A percentile compares a stretch with the other conserved stretches of the same genome.
Conservation (phyloP, 2,113 vertebrate genomes). For the Onychorhynchus coronatus region DNA sequence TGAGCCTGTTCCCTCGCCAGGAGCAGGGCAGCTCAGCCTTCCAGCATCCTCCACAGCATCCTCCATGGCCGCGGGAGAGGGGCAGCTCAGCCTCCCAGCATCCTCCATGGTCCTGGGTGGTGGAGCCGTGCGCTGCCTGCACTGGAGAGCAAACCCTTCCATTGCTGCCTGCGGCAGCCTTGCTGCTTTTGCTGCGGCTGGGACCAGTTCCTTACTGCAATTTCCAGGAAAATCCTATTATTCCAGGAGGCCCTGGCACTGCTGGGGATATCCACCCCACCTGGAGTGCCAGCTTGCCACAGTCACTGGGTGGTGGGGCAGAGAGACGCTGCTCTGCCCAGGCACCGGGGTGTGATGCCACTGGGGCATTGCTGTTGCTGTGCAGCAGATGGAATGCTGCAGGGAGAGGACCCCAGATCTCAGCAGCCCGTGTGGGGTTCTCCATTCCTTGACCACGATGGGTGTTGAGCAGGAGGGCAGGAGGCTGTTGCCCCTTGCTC, state of each 20-base stretch:
- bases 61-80: rapidly evolving
- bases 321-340: not conserved
- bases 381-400: not conserved
- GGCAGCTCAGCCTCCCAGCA: not conserved
- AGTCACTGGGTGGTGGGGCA: rapidly evolving
- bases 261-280: rapidly evolving
- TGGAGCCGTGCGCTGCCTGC: not conserved
- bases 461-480: not conserved
- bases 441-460: rapidly evolving
- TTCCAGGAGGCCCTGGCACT: not conserved
- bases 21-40: not conserved
- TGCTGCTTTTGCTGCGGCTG: not conserved
- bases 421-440: rapidly evolving
- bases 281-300: not conserved
- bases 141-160: not conserved
- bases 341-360: rapidly evolving
- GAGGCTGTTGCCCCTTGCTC: not conserved
- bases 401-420: not conserved
- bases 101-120: rapidly evolving
- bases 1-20: not conserved
- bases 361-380: rapidly evolving
- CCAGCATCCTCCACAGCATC: not conserved
- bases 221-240: rapidly evolving
- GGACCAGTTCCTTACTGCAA: not conserved
- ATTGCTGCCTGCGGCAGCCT: not conserved